Evolutionary conservation across 2,888 invertebrate species (phyloP).

Genomic region (Mystacides longicornis): DNA sequence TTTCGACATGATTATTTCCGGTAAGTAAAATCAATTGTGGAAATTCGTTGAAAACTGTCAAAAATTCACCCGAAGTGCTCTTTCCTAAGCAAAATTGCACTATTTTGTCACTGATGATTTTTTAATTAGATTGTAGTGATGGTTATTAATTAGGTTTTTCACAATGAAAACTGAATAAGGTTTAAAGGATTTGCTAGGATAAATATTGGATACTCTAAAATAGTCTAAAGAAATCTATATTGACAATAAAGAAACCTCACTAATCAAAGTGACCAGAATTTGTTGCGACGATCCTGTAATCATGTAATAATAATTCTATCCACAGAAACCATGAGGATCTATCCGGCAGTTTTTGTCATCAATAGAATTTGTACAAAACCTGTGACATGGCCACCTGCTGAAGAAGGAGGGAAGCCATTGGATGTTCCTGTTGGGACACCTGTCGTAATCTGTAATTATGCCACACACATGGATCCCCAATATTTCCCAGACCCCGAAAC

Average conservation of each 20-base stretch:
- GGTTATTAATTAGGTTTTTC: no score
- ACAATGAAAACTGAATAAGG: no score
- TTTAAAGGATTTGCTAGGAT: no score
- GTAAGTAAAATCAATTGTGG: neutral
- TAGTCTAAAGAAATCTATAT: no score
- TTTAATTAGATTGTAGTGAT: no score
- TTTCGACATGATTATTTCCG: conserved; percentile 12
- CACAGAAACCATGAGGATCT: conserved; percentile 16
- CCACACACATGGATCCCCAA: conserved; percentile 41
- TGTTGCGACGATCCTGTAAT: no score
- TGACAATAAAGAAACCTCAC: no score
- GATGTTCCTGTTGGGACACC: conserved; percentile 21
- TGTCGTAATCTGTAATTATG: conserved; percentile 35
- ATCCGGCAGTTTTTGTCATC: conserved; percentile 12
- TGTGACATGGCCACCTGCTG: conserved; percentile 10
- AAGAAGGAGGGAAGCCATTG: conserved; percentile 11
- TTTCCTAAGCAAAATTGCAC: neutral
- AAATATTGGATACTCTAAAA: no score
- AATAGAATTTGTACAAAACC: conserved; percentile 15
- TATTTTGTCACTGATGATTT: no score
- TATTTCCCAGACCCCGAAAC: conserved; percentile 42
- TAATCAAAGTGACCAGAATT: no score
- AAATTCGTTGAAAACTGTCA: neutral
- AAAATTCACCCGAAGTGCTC: neutral
- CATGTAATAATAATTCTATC: neutral